A percentile compares a stretch with the other conserved stretches of the same genome.
Conservation (phyloP, 2,888 invertebrate species). For the Tetropium fuscum region DNA sequence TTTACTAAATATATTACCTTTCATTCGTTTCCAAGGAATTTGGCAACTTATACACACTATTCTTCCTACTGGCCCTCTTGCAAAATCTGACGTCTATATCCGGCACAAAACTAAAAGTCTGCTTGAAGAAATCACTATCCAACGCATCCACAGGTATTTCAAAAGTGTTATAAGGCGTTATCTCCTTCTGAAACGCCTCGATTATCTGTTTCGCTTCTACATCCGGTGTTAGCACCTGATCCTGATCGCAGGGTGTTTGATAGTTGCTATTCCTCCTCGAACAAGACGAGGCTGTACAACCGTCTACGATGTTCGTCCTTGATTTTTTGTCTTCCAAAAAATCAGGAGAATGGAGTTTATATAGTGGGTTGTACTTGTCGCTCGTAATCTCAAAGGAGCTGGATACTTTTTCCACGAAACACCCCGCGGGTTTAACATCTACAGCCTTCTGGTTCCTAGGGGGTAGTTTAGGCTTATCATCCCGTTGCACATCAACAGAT, state of each 20-base stretch:
- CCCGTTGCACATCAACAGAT: not conserved
- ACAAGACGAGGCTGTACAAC: not conserved
- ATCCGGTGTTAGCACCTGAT: conserved; percentile 42
- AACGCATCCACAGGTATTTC: conserved; percentile 45
- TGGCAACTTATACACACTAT: conserved; percentile 16
- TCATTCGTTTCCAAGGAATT: not conserved
- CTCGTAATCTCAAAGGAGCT: conserved; percentile 16
- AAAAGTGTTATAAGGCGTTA: conserved; percentile 49
- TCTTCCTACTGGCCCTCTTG: conserved; percentile 6
- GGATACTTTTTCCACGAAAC: conserved; percentile 12
- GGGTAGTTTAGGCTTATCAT: conserved; percentile 13
- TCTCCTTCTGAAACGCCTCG: conserved; percentile 46
- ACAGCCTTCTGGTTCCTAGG: not conserved
- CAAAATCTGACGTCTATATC: conserved; percentile 11
- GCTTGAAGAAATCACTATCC: conserved; percentile 49
- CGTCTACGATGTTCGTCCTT: not conserved
- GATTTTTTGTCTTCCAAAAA: not conserved
- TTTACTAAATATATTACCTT: conserved; percentile 11
- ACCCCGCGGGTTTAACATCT: not conserved
- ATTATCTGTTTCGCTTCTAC: conserved; percentile 49
- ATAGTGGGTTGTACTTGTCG: not conserved
- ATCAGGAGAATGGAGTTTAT: not conserved
- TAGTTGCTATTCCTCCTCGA: conserved; percentile 1
- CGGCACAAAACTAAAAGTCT: conserved; percentile 40
- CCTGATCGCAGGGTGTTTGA: not conserved